A percentile compares a stretch with the other conserved stretches of the same genome.
Conservation (phyloP, 2,888 invertebrate species). For the Ceraclea dissimilis region DNA sequence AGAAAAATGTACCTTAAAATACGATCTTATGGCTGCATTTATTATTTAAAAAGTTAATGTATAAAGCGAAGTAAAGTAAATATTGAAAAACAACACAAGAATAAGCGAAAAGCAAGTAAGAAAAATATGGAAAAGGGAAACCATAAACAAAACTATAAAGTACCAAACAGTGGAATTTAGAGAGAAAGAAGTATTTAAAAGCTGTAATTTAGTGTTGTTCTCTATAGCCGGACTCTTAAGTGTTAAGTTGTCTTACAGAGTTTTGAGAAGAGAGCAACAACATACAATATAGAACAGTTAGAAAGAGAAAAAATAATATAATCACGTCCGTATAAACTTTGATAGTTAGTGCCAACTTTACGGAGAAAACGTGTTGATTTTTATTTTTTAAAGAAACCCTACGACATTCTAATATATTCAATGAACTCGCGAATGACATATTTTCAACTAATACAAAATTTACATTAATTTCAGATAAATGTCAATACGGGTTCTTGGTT, state of each 20-base stretch:
- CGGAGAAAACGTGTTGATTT: background rate
- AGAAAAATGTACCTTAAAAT: no score
- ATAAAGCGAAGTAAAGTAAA: no score
- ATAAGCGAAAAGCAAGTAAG: no score
- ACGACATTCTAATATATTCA: background rate
- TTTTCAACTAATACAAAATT: no score
- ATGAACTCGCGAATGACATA: no score
- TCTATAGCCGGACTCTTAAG: background rate
- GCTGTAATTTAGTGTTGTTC: background rate
- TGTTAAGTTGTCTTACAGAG: background rate
- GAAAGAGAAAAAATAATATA: background rate
- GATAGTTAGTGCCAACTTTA: background rate
- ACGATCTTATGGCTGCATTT: no score
- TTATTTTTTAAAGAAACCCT: background rate
- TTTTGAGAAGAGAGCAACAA: background rate
- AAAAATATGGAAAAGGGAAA: no score
- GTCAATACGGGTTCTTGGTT: no score
- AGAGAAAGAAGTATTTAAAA: background rate
- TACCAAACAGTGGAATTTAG: background rate
- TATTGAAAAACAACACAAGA: no score
- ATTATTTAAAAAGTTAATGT: no score
- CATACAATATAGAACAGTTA: background rate
- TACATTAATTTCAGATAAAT: no score
- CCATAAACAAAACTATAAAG: background rate
- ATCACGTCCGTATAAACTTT: background rate